A percentile compares a stretch with the other conserved stretches of the same genome.
Conservation (phyloP, 2,113 vertebrate genomes). For the Raja brachyura region DNA sequence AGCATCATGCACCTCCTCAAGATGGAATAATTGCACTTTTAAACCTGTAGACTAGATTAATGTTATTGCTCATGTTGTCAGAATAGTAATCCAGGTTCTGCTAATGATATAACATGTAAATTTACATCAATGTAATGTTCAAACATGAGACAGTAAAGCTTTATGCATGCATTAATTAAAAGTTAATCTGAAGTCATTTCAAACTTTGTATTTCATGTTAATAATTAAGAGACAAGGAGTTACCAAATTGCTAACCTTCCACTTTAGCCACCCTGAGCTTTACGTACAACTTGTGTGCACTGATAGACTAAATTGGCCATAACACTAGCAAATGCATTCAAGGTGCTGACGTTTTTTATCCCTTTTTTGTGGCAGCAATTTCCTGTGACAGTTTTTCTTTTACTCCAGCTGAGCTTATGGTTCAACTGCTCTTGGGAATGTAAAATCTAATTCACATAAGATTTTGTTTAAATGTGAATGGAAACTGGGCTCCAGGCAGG, state of each 20-base stretch:
- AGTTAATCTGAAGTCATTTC: conserved; percentile 38
- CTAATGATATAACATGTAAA: conserved; percentile 5
- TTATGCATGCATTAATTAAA: conserved; percentile 38
- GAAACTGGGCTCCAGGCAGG: not conserved
- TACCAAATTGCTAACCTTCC: not conserved
- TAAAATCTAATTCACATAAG: not conserved
- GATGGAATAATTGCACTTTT: conserved; percentile 28
- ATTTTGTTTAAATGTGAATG: not conserved
- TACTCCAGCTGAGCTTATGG: not conserved
- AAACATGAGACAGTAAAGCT: conserved; percentile 8
- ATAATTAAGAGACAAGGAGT: not conserved
- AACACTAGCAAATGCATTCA: not conserved
- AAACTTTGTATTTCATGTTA: conserved; percentile 25
- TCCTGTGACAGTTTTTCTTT: not conserved
- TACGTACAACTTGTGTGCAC: conserved; percentile 6
- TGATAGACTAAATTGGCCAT: not conserved
- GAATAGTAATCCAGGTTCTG: conserved; percentile 9
- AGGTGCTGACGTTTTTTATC: not conserved
- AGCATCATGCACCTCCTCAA: not conserved
- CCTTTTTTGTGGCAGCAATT: not conserved
- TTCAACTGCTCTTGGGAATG: conserved; percentile 28
- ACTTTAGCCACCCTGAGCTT: not conserved
- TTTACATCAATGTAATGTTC: conserved; percentile 15
- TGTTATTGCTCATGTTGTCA: not conserved
- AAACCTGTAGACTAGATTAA: conserved; percentile 14